Evolutionary conservation across 2,113 vertebrate species (phyloP), one percentile per base, ranked within the genome.

Genomic region (Entosphenus tridentatus): DNA sequence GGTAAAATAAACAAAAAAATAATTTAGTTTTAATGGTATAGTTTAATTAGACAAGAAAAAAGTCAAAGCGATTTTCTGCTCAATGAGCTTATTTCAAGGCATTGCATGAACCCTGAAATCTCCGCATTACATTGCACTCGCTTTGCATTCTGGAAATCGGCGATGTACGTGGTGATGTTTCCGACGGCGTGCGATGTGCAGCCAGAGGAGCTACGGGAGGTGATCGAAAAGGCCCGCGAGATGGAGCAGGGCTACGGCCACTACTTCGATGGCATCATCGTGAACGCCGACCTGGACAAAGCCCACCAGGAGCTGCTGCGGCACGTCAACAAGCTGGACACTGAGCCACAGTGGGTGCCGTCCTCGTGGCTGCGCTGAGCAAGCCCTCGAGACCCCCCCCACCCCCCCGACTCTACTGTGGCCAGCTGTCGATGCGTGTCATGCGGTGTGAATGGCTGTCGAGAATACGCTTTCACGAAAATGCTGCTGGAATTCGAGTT

Each of bases 341-440:
- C 85, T 4, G 90, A 92, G 77, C 90, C 92, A n/a, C 92, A 96
- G 80, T 96, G 90, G 90, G 89, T 95, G 59, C 88, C 92, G 18
- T 88, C 86, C 10, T 84, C 87, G 69, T 96, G 92, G 92, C 78
- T 96, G 69, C 84, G 84, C 74, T 85, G 39, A 39, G 39, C 39
- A 39, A 7, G 39, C 39, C 39, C 39, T 39, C 39, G 39, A 39
- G 6, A 39, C 39, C 39, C 39, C 39, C 39, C 39, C 39, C 39
- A 39, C 39, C 39, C 4, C 3, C 39, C 39, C 39, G 39, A 39
- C 39, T 39, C 39, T 7, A 39, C 39, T 5, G 39, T 39, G 39
- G 39, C 5, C 5, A 39, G 39, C 39, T 39, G 39, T 39, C 39
- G 39, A 39, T 39, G 39, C 39, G 39, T 39, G 39, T 39, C 5